phyloP scores from a whole-genome alignment of 2,888 invertebrate genomes.

The Aspidapion aeneum region DNA sequence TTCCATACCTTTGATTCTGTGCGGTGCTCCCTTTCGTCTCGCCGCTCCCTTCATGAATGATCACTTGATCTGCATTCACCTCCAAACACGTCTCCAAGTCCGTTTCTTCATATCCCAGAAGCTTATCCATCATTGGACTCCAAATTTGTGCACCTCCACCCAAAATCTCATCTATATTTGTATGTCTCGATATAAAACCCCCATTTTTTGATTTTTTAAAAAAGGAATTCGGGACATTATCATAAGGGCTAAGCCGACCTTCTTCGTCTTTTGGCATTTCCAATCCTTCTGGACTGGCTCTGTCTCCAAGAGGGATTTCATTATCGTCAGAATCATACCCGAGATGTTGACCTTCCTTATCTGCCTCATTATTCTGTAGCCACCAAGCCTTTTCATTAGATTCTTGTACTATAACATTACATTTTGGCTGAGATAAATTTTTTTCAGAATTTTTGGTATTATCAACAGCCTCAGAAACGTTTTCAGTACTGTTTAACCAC shows the following conservation, averaged over 20 bases:
- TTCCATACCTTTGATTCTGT: not conserved
- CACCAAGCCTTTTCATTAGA: slow-evolving; percentile 54
- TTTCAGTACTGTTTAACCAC: slow-evolving; percentile 57
- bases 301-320: slow-evolving; percentile 62
- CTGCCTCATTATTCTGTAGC: slow-evolving; percentile 54
- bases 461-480: slow-evolving; percentile 40
- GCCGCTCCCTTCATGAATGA: slow-evolving; percentile 64
- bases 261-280: slow-evolving; percentile 49
- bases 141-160: slow-evolving; percentile 60
- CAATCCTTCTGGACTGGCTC: slow-evolving; percentile 77
- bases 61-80: slow-evolving; percentile 74
- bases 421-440: slow-evolving; percentile 27
- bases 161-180: slow-evolving; percentile 86
- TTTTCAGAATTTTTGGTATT: slow-evolving; percentile 11
- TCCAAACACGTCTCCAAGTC: slow-evolving; percentile 55
- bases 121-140: slow-evolving; percentile 62
- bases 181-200: slow-evolving; percentile 78
- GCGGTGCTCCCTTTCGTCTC: not conserved
- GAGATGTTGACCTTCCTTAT: slow-evolving; percentile 43
- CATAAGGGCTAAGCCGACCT: slow-evolving; percentile 63
- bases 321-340: slow-evolving; percentile 20
- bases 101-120: slow-evolving; percentile 43
- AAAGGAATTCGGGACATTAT: slow-evolving; percentile 57
- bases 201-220: slow-evolving; percentile 33
- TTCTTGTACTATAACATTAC: slow-evolving; percentile 48